Percentiles rank a stretch among this genome's conserved stretches.
These are phyloP conservation scores for Crotalus helleri DNA, from an alignment of 2,113 vertebrate genomes.

Conservation along the genomic window DNA sequence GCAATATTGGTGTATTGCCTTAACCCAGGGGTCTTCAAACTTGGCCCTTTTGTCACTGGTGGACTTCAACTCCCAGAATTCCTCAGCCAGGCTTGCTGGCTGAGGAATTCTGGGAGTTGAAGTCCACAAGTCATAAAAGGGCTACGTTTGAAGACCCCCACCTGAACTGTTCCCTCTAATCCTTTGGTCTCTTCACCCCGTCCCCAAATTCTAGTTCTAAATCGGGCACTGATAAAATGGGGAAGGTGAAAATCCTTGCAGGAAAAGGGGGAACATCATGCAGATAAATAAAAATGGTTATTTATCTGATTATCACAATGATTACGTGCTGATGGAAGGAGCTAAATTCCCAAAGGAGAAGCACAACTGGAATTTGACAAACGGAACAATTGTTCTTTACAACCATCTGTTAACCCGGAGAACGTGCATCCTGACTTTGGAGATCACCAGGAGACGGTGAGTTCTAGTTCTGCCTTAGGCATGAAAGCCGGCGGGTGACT, in stretches of 20 bases:
- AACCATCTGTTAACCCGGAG: not conserved
- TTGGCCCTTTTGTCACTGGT: not conserved
- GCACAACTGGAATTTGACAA: not conserved
- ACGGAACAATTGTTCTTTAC: not conserved
- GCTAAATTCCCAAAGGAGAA: not conserved
- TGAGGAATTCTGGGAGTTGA: too few relatives aligned
- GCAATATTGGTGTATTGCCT: not conserved
- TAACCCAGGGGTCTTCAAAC: too few relatives aligned
- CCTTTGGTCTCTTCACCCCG: not conserved
- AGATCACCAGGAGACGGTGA: too few relatives aligned
- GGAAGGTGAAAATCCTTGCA: not conserved
- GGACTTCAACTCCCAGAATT: not conserved
- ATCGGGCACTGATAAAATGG: not conserved
- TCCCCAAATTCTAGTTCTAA: not conserved
- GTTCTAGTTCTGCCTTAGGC: too few relatives aligned
- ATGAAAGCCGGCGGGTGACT: too few relatives aligned
- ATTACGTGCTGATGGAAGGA: not conserved
- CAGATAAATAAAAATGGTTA: not conserved
- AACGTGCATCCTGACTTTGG: not conserved
- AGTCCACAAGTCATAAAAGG: too few relatives aligned
- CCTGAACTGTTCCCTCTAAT: not conserved
- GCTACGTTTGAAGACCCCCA: too few relatives aligned
- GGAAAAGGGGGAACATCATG: not conserved
- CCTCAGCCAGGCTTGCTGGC: not conserved
- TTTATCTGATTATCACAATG: too few relatives aligned